Base-by-base conservation (phyloP, 2,113 vertebrate species). In the Sporophila hypoxantha region DNA sequence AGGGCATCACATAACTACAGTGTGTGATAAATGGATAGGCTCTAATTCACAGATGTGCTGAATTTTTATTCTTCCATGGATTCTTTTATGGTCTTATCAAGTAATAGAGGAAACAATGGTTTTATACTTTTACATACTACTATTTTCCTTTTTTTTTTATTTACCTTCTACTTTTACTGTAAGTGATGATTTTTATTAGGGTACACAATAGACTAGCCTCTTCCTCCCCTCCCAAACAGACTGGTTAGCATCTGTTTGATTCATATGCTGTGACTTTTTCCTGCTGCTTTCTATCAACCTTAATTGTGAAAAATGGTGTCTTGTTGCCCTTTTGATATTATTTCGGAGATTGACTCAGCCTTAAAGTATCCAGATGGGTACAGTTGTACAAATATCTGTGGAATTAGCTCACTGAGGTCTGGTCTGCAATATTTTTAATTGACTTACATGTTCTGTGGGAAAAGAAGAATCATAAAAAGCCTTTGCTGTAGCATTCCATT, bases 391-490 rank as follows among this genome's bases (percentile, higher is more conserved):
- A 96, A 97, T 97, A 96, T 96, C 97, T 97, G 75, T 93, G 90
- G 94, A 92, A 93, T 98, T 97, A 98, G 95, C 95, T 98, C 96
- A 96, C 94, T 75, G 93, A 97, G 92, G 94, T 96, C 95, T 97
- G 95, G 90, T 95, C 73, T 23, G 91, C 94, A 94, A 66, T 96
- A 97, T 97, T 97, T 97, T 97, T 97, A 97, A 97, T 97, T 95
- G 95, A 98, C 98, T 97, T 97, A 99, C 98, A 87, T 97, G 96
- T 96, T 97, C 97, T 96, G 94, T 94, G 95, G 97, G 96, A 96
- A 97, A 96, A 97, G 95, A 93, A 82, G 86, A 96, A 97, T 98
- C 97, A 95, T 95, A 97, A 97, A 97, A 96, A 67, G 95, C 94
- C 95, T 97, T 96, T 94, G 94, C 97, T 92, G 25, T 86, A 91